These are phyloP conservation scores for Raja brachyura DNA, from an alignment of 2,113 vertebrate genomes.

Conservation along the genomic window DNA sequence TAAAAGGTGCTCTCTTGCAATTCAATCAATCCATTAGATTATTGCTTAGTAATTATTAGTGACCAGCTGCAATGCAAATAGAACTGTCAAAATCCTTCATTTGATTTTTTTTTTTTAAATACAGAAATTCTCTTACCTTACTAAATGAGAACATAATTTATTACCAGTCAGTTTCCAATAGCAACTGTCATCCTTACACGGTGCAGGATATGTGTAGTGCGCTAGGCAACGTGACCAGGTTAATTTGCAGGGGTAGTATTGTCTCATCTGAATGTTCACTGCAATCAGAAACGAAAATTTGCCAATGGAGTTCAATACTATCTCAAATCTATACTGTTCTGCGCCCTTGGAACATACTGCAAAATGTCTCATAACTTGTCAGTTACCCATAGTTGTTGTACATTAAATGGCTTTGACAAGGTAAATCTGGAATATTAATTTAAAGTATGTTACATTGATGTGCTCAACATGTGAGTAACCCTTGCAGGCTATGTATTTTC, in stretches of 20 bases:
- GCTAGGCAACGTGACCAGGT: background rate
- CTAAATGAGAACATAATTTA: background rate
- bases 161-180: conserved; percentile 1
- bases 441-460: background rate
- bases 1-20: background rate
- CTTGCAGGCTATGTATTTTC: background rate
- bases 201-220: background rate
- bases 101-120: background rate
- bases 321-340: background rate
- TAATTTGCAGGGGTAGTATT: background rate
- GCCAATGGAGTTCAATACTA: background rate
- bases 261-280: background rate
- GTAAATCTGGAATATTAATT: background rate
- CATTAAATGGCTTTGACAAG: too few species aligned
- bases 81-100: background rate
- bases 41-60: background rate
- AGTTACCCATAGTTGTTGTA: background rate
- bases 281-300: background rate
- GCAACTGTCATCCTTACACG: background rate
- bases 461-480: background rate
- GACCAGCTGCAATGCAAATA: background rate
- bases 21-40: background rate
- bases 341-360: background rate
- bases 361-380: background rate
- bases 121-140: background rate